Evolutionary conservation across 2,797 vertebrate genomes (phyloP), one percentile per base, ranked within the genome.

Genomic region (Mastacembelus armatus): DNA sequence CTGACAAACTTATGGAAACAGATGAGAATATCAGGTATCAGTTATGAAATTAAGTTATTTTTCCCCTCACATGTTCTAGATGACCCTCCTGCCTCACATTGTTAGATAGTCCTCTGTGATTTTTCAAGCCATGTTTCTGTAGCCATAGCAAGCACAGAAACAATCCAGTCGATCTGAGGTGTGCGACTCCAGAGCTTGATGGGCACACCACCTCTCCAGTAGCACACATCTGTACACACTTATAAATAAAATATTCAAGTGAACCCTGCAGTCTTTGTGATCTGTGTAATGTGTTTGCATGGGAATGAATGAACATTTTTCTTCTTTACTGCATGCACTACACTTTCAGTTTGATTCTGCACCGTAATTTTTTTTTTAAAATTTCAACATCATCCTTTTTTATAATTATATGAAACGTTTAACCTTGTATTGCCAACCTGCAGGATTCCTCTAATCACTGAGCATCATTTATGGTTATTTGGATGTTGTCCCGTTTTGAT

Each of bases 191-290:
- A 66, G 57, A 59, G 56, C 50, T 54, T 33, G 47, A 47, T 33
- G 60, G 62, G 47, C 56, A 60, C 39, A 62, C 71, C 71, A 61
- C 33, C 52, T 69, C 50, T 68, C 39, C 54, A 62, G 44, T 54
- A 79, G 73, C 36, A 24, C 59, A 80, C 73, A 76, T 65, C 72
- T 85, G 76, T 78, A 63, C 63, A 77, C 47, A 50, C 15, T 7
- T 64, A 66, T 63, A 21, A 85, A 82, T 83, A 73, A 82, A 86
- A 72, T 36, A 60, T 76, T 56, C 30, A 67, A 66, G 58, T 58
- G 22, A 80, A 83, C 27, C 38, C 55, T 52, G 59, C 78, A 49
- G 67, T 54, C 65, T 78, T 22, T 80, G 67, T 85, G 58, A 76
- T 84, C 67, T 88, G 30, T 79, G 55, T 45, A 12, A 10, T 50